phyloP scores from a whole-genome alignment of 2,797 vertebrate genomes.

The Sebastes kiyomatsui region DNA sequence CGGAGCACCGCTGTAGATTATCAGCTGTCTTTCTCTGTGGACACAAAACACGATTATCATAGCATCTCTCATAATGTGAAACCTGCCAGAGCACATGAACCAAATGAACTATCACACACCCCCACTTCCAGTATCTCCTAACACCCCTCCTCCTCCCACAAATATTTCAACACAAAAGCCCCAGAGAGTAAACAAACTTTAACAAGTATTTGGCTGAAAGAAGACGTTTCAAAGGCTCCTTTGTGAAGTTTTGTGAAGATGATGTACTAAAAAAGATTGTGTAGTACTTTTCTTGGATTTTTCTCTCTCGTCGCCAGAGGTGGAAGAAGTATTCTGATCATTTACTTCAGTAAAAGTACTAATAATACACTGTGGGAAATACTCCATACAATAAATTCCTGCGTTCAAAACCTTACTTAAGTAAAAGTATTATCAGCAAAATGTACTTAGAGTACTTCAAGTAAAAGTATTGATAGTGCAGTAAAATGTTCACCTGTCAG shows the following conservation, averaged over 20 bases:
- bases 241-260: constrained; percentile 21
- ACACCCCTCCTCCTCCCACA: constrained; percentile 48
- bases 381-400: too few relatives aligned
- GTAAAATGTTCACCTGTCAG: too few relatives aligned
- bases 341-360: too few relatives aligned
- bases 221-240: constrained; percentile 35
- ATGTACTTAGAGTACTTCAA: too few relatives aligned
- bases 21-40: neutral
- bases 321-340: too few relatives aligned
- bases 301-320: neutral
- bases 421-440: too few relatives aligned
- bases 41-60: neutral
- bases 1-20: neutral
- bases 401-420: too few relatives aligned
- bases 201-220: constrained; percentile 53
- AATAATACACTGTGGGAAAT: too few relatives aligned
- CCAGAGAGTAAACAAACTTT: constrained; percentile 54
- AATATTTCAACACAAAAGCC: constrained; percentile 63
- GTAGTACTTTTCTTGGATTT: neutral
- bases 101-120: constrained; percentile 24
- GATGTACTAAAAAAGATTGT: neutral
- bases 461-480: too few relatives aligned
- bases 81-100: constrained; percentile 19
- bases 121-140: constrained; percentile 20
- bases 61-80: constrained; percentile 16